These are phyloP conservation scores for Oryzaephilus surinamensis DNA, from an alignment of 1,140 invertebrate species.

Conservation along the genomic window DNA sequence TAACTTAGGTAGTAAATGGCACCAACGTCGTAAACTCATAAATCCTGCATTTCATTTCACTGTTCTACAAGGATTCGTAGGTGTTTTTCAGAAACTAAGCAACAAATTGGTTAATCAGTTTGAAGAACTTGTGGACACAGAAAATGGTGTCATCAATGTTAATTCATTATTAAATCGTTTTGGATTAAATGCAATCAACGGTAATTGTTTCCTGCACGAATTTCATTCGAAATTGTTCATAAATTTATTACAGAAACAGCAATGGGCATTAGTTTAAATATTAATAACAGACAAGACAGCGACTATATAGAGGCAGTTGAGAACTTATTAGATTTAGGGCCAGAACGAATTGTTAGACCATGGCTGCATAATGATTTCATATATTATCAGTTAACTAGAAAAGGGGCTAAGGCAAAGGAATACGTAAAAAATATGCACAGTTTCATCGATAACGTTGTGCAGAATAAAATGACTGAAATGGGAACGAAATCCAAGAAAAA, in stretches of 20 bases:
- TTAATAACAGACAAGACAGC: slow-evolving; percentile 43
- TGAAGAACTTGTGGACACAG: slow-evolving; percentile 37
- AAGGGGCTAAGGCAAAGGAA: slow-evolving; percentile 38
- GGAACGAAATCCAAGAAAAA: neutral
- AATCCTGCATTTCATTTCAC: slow-evolving; percentile 70
- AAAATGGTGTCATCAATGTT: slow-evolving; percentile 39
- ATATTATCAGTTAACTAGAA: slow-evolving; percentile 37
- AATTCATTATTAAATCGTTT: slow-evolving; percentile 44
- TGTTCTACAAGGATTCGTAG: slow-evolving; percentile 60
- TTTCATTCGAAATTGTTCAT: too few species aligned
- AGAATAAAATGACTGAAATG: neutral
- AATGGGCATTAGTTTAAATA: slow-evolving; percentile 63
- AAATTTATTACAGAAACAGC: slow-evolving; percentile 52
- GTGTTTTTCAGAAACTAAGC: slow-evolving; percentile 52
- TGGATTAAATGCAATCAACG: slow-evolving; percentile 56
- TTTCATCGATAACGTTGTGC: slow-evolving; percentile 44
- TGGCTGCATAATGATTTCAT: slow-evolving; percentile 47
- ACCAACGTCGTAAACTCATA: slow-evolving; percentile 51
- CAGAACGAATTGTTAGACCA: slow-evolving; percentile 44
- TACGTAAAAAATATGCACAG: slow-evolving; percentile 46
- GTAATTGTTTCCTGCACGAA: slow-evolving; percentile 26
- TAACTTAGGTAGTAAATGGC: slow-evolving; percentile 52
- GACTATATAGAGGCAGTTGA: slow-evolving; percentile 49
- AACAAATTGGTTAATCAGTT: slow-evolving; percentile 42
- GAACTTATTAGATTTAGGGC: slow-evolving; percentile 35